These are phyloP conservation scores for Cherax quadricarinatus DNA, from an alignment of 1,140 invertebrate genomes.

Conservation along the genomic window DNA sequence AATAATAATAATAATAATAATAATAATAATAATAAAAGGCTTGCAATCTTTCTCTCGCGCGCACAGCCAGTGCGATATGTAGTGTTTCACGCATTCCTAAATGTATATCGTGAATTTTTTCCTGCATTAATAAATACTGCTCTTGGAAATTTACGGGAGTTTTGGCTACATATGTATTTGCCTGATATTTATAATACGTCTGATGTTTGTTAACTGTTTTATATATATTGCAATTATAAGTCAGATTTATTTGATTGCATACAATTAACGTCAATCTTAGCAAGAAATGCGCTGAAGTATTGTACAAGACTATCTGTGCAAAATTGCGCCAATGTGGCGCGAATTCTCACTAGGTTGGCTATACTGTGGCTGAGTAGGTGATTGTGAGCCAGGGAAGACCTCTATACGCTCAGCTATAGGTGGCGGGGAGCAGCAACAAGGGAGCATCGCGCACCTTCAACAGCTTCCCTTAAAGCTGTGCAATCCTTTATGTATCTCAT, in stretches of 20 bases:
- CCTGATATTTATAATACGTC: too few relatives aligned
- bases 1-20: too few relatives aligned
- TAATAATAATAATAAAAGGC: too few relatives aligned
- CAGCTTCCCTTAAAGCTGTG: conserved; percentile 1
- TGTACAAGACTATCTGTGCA: neutral
- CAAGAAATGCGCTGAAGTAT: neutral
- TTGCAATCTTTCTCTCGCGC: too few relatives aligned
- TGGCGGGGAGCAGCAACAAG: neutral
- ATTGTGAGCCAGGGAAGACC: conserved; percentile 12
- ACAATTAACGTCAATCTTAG: neutral
- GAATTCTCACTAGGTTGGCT: neutral
- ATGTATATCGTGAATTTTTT: too few relatives aligned
- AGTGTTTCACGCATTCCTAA: too few relatives aligned
- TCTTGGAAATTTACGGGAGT: too few relatives aligned
- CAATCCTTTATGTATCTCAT: neutral
- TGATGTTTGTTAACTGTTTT: too few relatives aligned
- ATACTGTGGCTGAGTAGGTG: conserved; percentile 18
- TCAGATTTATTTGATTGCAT: neutral
- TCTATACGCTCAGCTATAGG: neutral
- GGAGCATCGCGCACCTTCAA: neutral
- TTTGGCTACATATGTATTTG: too few relatives aligned
- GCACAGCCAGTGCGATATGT: too few relatives aligned
- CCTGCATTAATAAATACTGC: too few relatives aligned
- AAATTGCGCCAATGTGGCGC: neutral
- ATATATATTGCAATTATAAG: too few relatives aligned